Evolutionary conservation across 2,797 vertebrate genomes (phyloP).

Genomic region (Vultur gryphus): DNA sequence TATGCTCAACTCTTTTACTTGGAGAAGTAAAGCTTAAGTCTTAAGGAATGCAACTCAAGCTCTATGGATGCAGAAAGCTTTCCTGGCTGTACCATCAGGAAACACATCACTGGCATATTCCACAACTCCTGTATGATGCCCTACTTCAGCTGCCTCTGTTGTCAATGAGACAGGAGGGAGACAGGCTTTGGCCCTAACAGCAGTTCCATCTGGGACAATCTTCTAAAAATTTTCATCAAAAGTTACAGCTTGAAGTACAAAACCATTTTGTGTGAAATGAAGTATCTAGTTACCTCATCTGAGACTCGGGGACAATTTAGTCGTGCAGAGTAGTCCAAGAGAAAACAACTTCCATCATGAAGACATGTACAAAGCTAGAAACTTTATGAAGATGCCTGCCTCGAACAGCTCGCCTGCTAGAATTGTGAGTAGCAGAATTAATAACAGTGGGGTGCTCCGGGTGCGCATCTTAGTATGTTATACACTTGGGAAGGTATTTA

Average conservation of each 20-base stretch:
- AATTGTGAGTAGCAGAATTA: neutral
- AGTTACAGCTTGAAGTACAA: neutral
- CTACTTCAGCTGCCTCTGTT: neutral
- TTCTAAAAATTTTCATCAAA: neutral
- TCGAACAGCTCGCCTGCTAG: neutral
- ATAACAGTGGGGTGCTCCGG: neutral
- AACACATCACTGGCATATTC: neutral
- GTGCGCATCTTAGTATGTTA: neutral
- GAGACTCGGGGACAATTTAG: neutral
- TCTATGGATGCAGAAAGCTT: neutral
- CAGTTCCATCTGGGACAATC: neutral
- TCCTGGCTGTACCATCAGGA: neutral
- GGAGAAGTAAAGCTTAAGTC: neutral
- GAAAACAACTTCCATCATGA: neutral
- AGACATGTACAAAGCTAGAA: neutral
- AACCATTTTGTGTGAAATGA: neutral
- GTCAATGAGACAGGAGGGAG: neutral
- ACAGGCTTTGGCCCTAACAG: neutral
- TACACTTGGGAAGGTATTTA: neutral
- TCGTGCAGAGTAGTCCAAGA: neutral
- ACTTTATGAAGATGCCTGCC: neutral
- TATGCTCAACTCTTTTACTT: neutral
- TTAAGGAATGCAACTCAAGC: neutral
- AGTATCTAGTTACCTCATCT: neutral
- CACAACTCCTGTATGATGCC: neutral